Conservation (phyloP, 2,888 invertebrate genomes). For the Eristalis arbustorum region DNA sequence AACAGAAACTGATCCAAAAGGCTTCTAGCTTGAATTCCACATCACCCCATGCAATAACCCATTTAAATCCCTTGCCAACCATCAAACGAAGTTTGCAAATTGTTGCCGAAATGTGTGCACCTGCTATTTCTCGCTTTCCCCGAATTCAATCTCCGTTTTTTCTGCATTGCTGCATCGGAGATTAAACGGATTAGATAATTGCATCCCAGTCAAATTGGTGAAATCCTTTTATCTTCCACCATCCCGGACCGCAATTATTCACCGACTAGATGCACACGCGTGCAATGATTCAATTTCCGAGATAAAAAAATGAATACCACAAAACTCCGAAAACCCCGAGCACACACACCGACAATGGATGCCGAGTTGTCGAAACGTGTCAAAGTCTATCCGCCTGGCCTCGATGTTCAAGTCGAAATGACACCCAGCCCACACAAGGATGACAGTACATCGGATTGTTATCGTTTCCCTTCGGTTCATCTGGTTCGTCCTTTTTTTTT, state of each 20-base stretch:
- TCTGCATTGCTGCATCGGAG: background rate
- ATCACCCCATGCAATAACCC: no score
- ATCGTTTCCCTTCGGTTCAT: conserved; percentile 1
- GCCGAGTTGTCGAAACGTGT: conserved; percentile 12
- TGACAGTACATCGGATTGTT: conserved; percentile 54
- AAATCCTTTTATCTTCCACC: background rate
- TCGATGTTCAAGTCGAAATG: conserved; percentile 31
- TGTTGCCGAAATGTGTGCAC: no score
- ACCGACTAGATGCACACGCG: background rate
- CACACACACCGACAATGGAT: background rate
- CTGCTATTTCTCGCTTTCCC: no score
- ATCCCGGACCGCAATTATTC: background rate
- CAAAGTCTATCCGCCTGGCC: conserved; percentile 12
- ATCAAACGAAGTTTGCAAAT: no score
- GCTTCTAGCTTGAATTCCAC: no score
- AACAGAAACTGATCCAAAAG: no score
- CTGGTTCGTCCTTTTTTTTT: background rate
- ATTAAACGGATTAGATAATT: background rate
- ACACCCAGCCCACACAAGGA: conserved; percentile 59
- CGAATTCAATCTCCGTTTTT: no score
- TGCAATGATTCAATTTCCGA: background rate
- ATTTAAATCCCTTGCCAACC: no score
- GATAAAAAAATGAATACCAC: background rate
- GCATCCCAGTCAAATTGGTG: background rate
- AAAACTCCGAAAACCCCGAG: background rate